Evolutionary conservation across 2,113 vertebrate genomes (phyloP).

Genomic region (Thunnus thynnus): DNA sequence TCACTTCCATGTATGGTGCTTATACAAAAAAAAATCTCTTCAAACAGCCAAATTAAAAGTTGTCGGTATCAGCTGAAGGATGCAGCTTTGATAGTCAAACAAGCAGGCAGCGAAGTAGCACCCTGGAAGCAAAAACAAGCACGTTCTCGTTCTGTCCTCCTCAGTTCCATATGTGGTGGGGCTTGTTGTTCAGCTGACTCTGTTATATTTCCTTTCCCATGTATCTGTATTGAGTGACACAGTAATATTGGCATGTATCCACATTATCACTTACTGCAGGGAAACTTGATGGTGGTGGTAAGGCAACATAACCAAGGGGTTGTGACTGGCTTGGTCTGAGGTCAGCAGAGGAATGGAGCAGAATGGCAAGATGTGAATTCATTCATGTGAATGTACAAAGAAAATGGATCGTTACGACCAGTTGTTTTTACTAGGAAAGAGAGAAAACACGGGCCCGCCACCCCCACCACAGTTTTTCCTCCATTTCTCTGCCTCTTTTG

Average conservation of each 20-base stretch:
- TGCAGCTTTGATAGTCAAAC: neutral
- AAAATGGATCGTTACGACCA: slow-evolving; percentile 66
- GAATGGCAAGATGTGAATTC: slow-evolving; percentile 61
- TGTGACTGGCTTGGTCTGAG: slow-evolving; percentile 49
- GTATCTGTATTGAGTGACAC: slow-evolving; percentile 18
- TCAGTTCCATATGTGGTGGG: neutral
- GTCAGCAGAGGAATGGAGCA: slow-evolving; percentile 43
- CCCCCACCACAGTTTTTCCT: slow-evolving; percentile 53
- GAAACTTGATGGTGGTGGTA: neutral
- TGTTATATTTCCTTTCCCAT: neutral
- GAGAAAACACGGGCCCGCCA: slow-evolving; percentile 17
- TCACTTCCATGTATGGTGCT: neutral
- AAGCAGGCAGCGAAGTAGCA: neutral
- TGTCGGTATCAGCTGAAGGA: slow-evolving; percentile 3
- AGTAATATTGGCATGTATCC: neutral
- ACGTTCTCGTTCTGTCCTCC: neutral
- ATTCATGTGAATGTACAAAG: slow-evolving; percentile 63
- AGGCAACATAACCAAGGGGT: slow-evolving; percentile 11
- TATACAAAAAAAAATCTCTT: neutral
- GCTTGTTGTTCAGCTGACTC: neutral
- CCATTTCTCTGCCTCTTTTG: slow-evolving; percentile 71
- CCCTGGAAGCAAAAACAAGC: neutral
- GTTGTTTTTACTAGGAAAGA: slow-evolving; percentile 59
- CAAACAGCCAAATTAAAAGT: slow-evolving; percentile 1
- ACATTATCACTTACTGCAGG: slow-evolving; percentile 21